Evolutionary conservation across 2,113 vertebrate species (phyloP).

Genomic region (Cygnus buccinator): DNA sequence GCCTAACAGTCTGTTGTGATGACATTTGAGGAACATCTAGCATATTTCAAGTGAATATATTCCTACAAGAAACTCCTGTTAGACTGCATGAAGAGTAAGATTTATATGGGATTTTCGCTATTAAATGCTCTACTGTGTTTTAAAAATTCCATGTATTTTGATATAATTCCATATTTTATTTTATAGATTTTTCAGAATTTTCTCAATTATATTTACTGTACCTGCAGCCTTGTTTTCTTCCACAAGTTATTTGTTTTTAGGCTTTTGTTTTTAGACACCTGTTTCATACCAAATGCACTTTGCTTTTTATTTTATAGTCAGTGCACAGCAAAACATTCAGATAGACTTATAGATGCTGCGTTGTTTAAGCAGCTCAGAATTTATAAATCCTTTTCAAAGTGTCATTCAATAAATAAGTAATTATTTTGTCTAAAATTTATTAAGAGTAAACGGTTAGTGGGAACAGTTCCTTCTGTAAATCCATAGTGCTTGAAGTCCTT

Average conservation of each 20-base stretch:
- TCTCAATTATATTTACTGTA: not conserved
- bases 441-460: constrained; percentile 25
- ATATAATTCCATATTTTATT: not conserved
- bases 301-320: not conserved
- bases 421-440: constrained; percentile 10
- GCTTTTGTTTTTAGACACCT: not conserved
- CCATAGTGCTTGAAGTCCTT: constrained; percentile 10
- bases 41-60: not conserved
- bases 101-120: not conserved
- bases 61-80: not conserved
- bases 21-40: not conserved
- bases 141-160: not conserved
- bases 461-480: constrained; percentile 37
- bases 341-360: not conserved
- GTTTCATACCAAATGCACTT: not conserved
- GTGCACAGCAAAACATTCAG: not conserved
- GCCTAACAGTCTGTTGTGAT: not conserved
- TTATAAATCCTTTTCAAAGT: not conserved
- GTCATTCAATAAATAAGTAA: not conserved
- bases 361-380: not conserved
- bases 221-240: not conserved
- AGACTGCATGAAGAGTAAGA: not conserved
- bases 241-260: not conserved
- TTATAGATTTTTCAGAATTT: not conserved
- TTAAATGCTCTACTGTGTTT: not conserved